These are phyloP conservation scores for Verasper variegatus DNA, from an alignment of 2,113 vertebrate genomes.

Conservation along the genomic window DNA sequence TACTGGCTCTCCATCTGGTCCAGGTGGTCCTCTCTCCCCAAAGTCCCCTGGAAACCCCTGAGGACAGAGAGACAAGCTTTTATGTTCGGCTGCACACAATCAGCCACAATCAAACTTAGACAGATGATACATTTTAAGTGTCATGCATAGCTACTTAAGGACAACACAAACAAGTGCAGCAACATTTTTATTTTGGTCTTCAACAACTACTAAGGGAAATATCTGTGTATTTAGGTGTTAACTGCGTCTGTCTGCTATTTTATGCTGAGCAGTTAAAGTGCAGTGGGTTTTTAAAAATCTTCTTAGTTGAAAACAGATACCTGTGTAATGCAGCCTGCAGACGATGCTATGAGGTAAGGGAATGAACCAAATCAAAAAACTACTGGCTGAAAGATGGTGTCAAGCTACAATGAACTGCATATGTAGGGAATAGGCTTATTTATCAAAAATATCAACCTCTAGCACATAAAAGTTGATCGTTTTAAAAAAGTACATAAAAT, in stretches of 20 bases:
- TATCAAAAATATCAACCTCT: not conserved
- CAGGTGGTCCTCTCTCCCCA: conserved; percentile 95
- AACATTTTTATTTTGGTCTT: not conserved
- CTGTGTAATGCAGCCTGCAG: not conserved
- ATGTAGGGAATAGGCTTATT: not conserved
- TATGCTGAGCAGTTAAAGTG: not conserved
- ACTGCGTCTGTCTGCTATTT: not conserved
- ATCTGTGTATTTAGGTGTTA: not conserved
- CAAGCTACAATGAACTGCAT: no score
- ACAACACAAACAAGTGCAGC: not conserved
- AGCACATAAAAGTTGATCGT: not conserved
- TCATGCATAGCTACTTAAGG: not conserved
- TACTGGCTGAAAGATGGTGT: no score
- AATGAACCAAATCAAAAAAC: no score
- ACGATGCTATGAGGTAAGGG: not conserved
- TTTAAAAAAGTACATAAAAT: not conserved
- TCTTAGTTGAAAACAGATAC: not conserved
- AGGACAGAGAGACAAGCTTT: conserved; percentile 60
- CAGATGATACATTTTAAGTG: not conserved
- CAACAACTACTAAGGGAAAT: no score
- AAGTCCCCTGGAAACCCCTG: conserved; percentile 98
- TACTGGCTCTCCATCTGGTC: conserved; percentile 97
- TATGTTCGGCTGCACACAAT: conserved; percentile 30
- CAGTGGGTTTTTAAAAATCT: not conserved
- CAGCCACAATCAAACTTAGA: conserved; percentile 7